phyloP scores from a whole-genome alignment of 1,140 invertebrate species.

The Drosophila dunni region DNA sequence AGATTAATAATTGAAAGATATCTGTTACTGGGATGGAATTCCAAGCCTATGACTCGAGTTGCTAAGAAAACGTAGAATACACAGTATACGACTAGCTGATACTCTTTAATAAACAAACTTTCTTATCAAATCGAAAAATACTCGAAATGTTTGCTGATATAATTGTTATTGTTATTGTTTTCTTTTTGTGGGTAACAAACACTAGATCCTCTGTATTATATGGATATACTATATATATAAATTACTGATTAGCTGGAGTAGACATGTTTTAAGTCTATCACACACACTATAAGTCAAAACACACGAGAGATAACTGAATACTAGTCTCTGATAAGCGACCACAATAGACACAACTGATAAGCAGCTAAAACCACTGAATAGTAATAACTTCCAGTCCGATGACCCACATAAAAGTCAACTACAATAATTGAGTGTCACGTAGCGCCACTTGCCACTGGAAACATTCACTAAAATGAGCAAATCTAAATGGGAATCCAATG shows the following conservation, averaged over 20 bases:
- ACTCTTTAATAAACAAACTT: too few species aligned
- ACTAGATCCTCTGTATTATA: too few species aligned
- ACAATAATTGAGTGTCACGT: background rate
- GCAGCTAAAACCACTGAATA: background rate
- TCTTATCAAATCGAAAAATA: too few species aligned
- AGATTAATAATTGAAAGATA: background rate
- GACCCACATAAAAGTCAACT: background rate
- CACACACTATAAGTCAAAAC: background rate
- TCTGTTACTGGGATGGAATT: too few species aligned
- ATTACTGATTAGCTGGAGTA: too few species aligned
- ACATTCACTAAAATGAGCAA: conserved; percentile 44
- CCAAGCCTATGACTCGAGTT: too few species aligned
- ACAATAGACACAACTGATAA: background rate
- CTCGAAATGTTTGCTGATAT: too few species aligned
- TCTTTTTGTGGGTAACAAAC: too few species aligned
- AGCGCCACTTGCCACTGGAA: background rate
- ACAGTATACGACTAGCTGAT: too few species aligned
- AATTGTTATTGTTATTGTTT: too few species aligned
- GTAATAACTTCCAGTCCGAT: background rate
- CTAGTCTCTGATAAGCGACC: background rate
- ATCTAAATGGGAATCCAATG: conserved; percentile 85
- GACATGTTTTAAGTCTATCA: background rate
- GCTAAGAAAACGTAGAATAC: too few species aligned
- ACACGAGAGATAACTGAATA: background rate
- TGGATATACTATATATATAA: too few species aligned